Percentiles rank a stretch among this genome's conserved stretches.
phyloP scores from a whole-genome alignment of 1,140 invertebrate genomes.

The Aleiodes sp. region DNA sequence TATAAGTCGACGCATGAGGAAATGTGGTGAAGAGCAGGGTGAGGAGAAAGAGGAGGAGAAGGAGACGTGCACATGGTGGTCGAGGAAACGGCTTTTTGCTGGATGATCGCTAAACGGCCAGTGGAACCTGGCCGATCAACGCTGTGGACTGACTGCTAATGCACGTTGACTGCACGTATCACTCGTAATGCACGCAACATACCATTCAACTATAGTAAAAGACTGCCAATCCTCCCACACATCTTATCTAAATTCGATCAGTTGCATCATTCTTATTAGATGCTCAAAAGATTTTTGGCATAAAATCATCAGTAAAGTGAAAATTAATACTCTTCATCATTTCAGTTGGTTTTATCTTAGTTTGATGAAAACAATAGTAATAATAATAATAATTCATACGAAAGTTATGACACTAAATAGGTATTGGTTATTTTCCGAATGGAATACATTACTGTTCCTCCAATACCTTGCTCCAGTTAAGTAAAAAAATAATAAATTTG shows the following conservation, averaged over 20 bases:
- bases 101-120: constrained; percentile 35
- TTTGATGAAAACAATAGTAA: too few species aligned
- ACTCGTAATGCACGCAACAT: constrained; percentile 17
- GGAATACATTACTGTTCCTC: too few species aligned
- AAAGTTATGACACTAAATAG: too few species aligned
- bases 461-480: not conserved
- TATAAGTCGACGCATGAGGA: constrained; percentile 44
- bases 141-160: constrained; percentile 33
- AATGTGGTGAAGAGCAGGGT: not conserved
- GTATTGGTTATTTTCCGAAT: too few species aligned
- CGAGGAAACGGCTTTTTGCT: constrained; percentile 31
- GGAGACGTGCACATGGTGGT: constrained; percentile 24
- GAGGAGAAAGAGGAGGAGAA: not conserved
- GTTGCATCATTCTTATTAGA: too few species aligned
- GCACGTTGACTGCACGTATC: not conserved
- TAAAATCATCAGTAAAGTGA: too few species aligned
- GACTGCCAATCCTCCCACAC: not conserved
- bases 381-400: too few species aligned
- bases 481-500: not conserved
- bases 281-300: too few species aligned
- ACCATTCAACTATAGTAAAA: too few species aligned
- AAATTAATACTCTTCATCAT: too few species aligned
- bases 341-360: too few species aligned
- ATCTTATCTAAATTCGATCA: too few species aligned
- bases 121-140: constrained; percentile 32